Base-by-base conservation (phyloP, 37 sponge, comb jelly and placozoan species). In the Chondrilla cf. caribensis region DNA sequence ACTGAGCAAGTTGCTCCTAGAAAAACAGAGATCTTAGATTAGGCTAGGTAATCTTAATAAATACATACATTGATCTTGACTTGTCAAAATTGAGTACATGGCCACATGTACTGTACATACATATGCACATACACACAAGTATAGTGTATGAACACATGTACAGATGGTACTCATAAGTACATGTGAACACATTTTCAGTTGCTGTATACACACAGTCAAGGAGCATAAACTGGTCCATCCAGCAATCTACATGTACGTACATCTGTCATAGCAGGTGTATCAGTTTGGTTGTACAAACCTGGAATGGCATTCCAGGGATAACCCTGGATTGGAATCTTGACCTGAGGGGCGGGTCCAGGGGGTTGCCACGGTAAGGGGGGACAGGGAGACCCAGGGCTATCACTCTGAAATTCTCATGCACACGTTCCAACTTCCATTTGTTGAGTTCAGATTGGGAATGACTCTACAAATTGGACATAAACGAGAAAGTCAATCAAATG, bases 261-360 rank as follows among this genome's bases (percentile, higher is more conserved):
- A n/a, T n/a, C n/a, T n/a, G n/a, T n/a, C n/a, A n/a, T n/a, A n/a
- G n/a, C n/a, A n/a, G n/a, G n/a, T n/a, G n/a, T n/a, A n/a, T n/a
- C n/a, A n/a, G n/a, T n/a, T n/a, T n/a, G n/a, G n/a, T n/a, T n/a
- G n/a, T n/a, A 32, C 81, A 32, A 11, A 80, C 85, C 40, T 85
- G 79, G 39, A 79, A 85, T 0, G 85, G 85, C 0, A 44, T 18
- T 36, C 58, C 82, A 62, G 78, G 32, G 57, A 79, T 84, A 54
- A 60, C 38, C 81, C 84, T 81, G 28, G 81, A 70, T 66, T 96
- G 97, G 84, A 96, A 96, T 24, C 97, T 77, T 29, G 97, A 96
- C 33, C 97, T 39, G 32, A 96, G 91, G 17, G 97, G 97, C 3
- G 97, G 97, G 77, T 96, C 97, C 33, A 96, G 87, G 36, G 97